phyloP scores from a whole-genome alignment of 2,113 vertebrate species.

The Scophthalmus maximus region DNA sequence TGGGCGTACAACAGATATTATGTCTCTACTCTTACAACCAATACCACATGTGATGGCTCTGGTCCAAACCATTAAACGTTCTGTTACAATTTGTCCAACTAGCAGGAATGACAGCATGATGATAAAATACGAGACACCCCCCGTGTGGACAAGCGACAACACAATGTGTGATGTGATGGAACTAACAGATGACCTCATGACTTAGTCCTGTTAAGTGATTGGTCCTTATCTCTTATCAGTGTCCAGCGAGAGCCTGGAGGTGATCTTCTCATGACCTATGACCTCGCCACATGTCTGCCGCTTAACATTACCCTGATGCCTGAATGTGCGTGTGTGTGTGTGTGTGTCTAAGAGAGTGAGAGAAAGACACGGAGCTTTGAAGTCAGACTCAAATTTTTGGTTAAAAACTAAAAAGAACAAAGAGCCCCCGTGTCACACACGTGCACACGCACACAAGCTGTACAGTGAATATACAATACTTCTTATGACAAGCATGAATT shows the following conservation, averaged over 20 bases:
- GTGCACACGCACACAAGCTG: neutral
- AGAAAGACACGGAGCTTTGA: neutral
- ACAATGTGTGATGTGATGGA: slow-evolving; percentile 37
- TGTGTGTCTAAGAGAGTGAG: neutral
- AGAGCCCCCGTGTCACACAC: neutral
- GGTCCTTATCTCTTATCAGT: slow-evolving; percentile 63
- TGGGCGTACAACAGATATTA: too few species aligned
- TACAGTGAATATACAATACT: neutral
- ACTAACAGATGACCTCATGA: slow-evolving; percentile 55
- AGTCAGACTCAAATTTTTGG: neutral
- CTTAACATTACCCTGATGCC: slow-evolving; percentile 1
- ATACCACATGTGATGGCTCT: slow-evolving; percentile 10
- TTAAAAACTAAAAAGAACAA: neutral
- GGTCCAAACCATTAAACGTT: neutral
- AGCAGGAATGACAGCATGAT: neutral
- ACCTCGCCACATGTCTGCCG: slow-evolving; percentile 22
- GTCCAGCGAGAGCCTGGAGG: slow-evolving; percentile 59
- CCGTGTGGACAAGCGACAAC: too few species aligned
- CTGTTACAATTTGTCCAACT: neutral
- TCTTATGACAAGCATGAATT: slow-evolving; percentile 31
- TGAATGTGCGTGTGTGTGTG: neutral
- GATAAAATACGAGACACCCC: too few species aligned
- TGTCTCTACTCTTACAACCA: too few species aligned
- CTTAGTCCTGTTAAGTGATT: slow-evolving; percentile 47
- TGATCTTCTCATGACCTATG: slow-evolving; percentile 67